A percentile compares a stretch with the other conserved stretches of the same genome.
These are phyloP conservation scores for Sebastes melanostomus DNA, from an alignment of 2,797 vertebrate species.

Conservation along the genomic window DNA sequence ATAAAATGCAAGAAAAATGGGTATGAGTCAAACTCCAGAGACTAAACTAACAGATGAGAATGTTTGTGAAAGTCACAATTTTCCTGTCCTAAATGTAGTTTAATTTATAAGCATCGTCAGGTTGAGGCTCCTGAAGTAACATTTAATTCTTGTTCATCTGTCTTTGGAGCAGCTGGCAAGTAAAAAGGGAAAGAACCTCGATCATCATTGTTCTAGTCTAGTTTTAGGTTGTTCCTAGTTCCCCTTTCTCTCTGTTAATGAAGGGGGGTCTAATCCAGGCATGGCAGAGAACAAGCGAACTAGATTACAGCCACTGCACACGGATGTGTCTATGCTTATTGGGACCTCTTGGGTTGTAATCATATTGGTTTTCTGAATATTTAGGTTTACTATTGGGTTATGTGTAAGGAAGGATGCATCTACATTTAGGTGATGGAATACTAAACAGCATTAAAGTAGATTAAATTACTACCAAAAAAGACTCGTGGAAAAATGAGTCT, in stretches of 20 bases:
- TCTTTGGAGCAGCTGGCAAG: not conserved
- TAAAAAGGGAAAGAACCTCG: constrained; percentile 4
- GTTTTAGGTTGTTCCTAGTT: not conserved
- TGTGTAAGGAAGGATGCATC: not conserved
- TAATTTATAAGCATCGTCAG: not conserved
- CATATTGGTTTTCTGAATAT: constrained; percentile 7
- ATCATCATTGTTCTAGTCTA: constrained; percentile 2
- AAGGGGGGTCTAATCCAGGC: constrained; percentile 22
- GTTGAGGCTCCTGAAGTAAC: not conserved
- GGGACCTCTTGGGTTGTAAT: not conserved
- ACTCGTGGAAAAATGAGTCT: not conserved
- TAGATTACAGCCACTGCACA: constrained; percentile 25
- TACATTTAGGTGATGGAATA: not conserved
- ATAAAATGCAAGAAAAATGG: constrained; percentile 11
- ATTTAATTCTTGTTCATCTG: not conserved
- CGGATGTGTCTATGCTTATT: not conserved
- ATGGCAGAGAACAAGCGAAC: constrained; percentile 29
- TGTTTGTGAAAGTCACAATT: not conserved
- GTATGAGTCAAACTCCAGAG: constrained; percentile 3
- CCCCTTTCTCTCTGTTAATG: constrained; percentile 7
- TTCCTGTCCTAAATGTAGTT: not conserved
- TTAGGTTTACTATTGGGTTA: not conserved
- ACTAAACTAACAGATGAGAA: not conserved
- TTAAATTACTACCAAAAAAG: not conserved
- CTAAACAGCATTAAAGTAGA: not conserved